Evolutionary conservation across 2,797 vertebrate genomes (phyloP).

Genomic region (Chromobotia macracanthus): DNA sequence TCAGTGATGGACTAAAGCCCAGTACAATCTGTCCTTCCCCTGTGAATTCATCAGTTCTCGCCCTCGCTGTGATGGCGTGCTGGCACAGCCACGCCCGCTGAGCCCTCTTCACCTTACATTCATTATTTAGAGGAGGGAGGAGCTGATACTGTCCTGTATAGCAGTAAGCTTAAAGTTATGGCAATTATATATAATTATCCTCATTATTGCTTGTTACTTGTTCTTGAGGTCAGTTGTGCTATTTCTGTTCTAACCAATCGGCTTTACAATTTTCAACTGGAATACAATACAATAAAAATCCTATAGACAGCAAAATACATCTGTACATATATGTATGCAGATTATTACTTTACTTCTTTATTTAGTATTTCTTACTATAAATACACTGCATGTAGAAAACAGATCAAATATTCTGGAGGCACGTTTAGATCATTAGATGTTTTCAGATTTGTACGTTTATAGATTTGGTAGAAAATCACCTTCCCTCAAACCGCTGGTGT

Average conservation of each 20-base stretch:
- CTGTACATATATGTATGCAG: too few relatives aligned
- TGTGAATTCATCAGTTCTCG: conserved; percentile 20
- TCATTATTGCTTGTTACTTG: not conserved
- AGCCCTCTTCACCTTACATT: conserved; percentile 1
- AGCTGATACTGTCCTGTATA: not conserved
- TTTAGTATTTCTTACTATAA: too few relatives aligned
- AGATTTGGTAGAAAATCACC: too few relatives aligned
- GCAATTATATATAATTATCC: not conserved
- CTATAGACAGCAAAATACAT: too few relatives aligned
- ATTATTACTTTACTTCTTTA: too few relatives aligned
- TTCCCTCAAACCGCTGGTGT: too few relatives aligned
- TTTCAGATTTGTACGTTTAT: too few relatives aligned
- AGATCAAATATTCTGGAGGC: too few relatives aligned
- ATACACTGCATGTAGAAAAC: too few relatives aligned
- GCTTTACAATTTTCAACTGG: not conserved
- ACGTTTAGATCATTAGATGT: too few relatives aligned
- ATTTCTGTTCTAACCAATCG: not conserved
- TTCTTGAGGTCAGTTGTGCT: not conserved
- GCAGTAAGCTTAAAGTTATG: not conserved
- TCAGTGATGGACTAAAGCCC: conserved; percentile 21
- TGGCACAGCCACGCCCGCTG: not conserved
- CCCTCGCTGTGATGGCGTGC: not conserved
- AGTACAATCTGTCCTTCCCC: conserved; percentile 37
- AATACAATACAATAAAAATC: not conserved
- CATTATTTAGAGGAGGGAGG: not conserved